Evolutionary conservation across 92 coral and sea anemone species (phyloP), one percentile per base, ranked within the genome.

Genomic region (Porites evermanni): DNA sequence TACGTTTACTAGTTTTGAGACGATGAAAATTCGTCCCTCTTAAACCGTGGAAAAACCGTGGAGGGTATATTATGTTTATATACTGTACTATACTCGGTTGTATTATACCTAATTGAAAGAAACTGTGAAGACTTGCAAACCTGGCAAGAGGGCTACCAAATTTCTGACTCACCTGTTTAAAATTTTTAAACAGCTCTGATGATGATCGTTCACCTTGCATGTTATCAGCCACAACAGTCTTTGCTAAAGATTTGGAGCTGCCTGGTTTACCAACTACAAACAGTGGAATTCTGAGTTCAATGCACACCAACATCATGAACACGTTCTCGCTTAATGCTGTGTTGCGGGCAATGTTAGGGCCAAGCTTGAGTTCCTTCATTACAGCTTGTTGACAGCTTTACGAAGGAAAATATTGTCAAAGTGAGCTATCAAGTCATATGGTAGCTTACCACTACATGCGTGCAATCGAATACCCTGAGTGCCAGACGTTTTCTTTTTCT

Each of bases 221-320:
- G 90, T 89, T 89, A 61, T 84, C 86, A 32, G 78, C 79, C 7
- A 89, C 89, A 32, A 89, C 92, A 29, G 85, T 71, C 85, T 89
- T 89, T 26, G 92, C 92, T 66, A 89, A 80, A 11, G 94, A 91
- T 66, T 91, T 91, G 44, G 94, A 91, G 69, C 94, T 88, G 29
- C 95, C 89, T 2, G 88, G 87, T 56, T 82, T 87, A 16, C 87
- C 94, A 24, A 91, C 94, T 73, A 91, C 87, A 79, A 91, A 91
- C 70, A 91, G 54, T 29, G 94, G 94, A 64, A 91, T 91, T 73
- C 86, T 75, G 75, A 91, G 89, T 86, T 91, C 92, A 53, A 90
- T 80, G 59, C 94, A 88, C 67, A 92, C 86, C 66, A 87, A 90
- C 94, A 92, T 92, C 94, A 92, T 92, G 26, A 92, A 92, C 61